Evolutionary conservation across 2,888 invertebrate genomes (phyloP), one percentile per base, ranked within the genome.

Genomic region (Osmoderma eremita): DNA sequence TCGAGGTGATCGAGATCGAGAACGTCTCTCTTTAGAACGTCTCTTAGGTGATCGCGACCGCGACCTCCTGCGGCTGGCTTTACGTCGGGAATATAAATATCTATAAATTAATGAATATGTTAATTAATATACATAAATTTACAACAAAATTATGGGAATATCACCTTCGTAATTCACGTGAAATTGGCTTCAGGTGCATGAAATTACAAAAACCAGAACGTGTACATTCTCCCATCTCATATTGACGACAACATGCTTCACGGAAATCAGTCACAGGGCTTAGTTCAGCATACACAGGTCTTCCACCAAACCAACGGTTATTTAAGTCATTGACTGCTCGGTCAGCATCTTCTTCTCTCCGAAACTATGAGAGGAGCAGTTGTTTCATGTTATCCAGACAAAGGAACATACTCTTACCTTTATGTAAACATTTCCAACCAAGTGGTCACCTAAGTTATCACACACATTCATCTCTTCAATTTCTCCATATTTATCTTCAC

Each of bases 401-500:
- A 10, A 36, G 24, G 8, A 2, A 30, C 10, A 38, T 10, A 18
- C 3, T 18, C 22, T 17, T 82, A 94, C 94, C 88, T 98, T 99
- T 71, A 99, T 97, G 82, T 99, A 99, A 63, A 99, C 98, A 87
- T 99, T 99, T 65, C 99, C 99, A 42, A 99, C 98, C 73, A 99
- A 87, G 81, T 98, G 98, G 81, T 98, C 98, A 2, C 98, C 98
- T 69, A 99, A 88, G 83, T 99, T 99, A 83, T 99, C 99, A 84
- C 99, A 99, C 1, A 99, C 98, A 84, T 99, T 99, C 97, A 99
- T 98, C 84, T 99, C 99, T 83, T 99, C 99, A 77, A 99, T 98
- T 84, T 98, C 98, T 0, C 99, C 99, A 84, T 99, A 99, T 85
- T 98, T 98, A 79, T 97, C 97, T 83, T 98, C 98, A 79, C 98